These are phyloP conservation scores for Sapayoa aenigma DNA, from an alignment of 2,113 vertebrate species.

Conservation along the genomic window DNA sequence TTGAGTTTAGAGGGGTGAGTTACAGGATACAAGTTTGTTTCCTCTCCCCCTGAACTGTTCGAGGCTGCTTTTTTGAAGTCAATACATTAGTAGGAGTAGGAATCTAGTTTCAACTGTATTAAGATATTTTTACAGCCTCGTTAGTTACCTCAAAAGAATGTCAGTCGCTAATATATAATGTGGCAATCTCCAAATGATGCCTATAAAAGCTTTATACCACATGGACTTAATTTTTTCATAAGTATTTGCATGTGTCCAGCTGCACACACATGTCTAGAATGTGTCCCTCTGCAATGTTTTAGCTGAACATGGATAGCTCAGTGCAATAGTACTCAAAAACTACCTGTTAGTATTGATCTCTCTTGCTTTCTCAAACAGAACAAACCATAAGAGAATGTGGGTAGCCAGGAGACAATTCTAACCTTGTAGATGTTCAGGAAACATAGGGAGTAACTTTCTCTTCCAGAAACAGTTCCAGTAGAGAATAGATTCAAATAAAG, in stretches of 20 bases:
- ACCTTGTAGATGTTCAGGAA: neutral
- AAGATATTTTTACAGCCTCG: constrained; percentile 2
- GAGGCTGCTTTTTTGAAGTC: neutral
- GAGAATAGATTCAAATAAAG: neutral
- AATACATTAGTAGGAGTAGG: neutral
- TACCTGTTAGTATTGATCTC: neutral
- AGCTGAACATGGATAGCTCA: neutral
- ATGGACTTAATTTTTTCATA: neutral
- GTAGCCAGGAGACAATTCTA: neutral
- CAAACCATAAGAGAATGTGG: neutral
- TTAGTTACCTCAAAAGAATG: constrained; percentile 14
- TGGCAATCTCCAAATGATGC: neutral
- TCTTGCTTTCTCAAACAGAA: neutral
- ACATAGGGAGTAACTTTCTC: neutral
- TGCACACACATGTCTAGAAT: neutral
- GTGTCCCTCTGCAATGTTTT: neutral
- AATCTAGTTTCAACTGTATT: neutral
- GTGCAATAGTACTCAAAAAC: neutral
- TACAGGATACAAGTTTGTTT: neutral
- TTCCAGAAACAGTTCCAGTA: neutral
- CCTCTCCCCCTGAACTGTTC: neutral
- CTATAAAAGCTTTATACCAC: neutral
- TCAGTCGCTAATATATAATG: neutral
- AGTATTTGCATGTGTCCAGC: neutral
- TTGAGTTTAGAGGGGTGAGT: neutral